Evolutionary conservation across 2,797 vertebrate genomes (phyloP), one percentile per base, ranked within the genome.

Genomic region (Epinephelus coioides): DNA sequence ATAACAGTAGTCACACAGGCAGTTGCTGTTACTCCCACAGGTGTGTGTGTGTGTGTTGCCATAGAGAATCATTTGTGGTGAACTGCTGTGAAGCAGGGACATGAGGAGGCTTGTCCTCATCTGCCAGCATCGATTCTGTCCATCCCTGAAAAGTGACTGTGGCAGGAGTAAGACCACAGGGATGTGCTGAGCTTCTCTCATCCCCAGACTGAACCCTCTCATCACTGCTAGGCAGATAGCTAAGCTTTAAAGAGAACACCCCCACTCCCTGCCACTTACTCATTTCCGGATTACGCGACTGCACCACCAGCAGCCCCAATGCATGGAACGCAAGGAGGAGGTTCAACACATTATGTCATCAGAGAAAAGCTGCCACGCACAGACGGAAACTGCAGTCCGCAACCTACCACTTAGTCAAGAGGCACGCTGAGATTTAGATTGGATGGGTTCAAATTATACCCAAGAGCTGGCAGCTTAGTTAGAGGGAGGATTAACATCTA

Each of bases 401-500:
- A 86, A 85, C 83, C 89, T 73, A 89, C 69, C 84, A 89, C 89
- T 93, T 82, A 90, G 73, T 43, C 65, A 83, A 91, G 90, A 87
- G 78, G 89, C 83, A 88, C 40, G 30, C 88, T 89, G 90, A 89
- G 91, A 90, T 92, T 91, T 85, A 85, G 88, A 93, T 92, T 86
- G 89, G 87, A 91, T 88, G 84, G 84, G 83, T 88, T 89, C 86
- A 93, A 93, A 94, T 94, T 91, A 94, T 91, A 91, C 87, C 89
- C 90, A 78, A 91, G 87, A 91, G 91, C 91, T 89, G 68, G 87
- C 83, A 86, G 92, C 89, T 94, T 93, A 94, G 93, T 91, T 89
- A 92, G 88, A 87, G 91, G 84, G 89, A 92, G 92, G 94, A 95
- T 95, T 93, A 94, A 90, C 89, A 90, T 93, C 92, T 91, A 91